These are phyloP conservation scores for Crematogaster levior DNA, from an alignment of 2,888 invertebrate species.

Conservation along the genomic window DNA sequence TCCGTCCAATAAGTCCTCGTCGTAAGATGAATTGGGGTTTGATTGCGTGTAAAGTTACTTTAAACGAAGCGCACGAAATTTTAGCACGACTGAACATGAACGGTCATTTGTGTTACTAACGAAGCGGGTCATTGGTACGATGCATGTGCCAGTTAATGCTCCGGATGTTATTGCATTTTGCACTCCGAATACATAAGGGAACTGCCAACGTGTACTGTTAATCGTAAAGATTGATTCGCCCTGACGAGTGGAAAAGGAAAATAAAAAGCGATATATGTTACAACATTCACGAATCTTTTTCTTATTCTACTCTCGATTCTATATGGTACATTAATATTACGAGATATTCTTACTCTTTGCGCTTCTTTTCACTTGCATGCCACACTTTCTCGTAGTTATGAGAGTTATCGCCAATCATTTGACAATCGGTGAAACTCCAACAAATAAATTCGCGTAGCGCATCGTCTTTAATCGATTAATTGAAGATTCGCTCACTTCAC, in stretches of 20 bases:
- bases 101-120: conserved; percentile 31
- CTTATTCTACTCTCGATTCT: background rate
- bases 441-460: background rate
- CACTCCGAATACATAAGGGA: conserved; percentile 3
- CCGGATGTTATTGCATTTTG: conserved; percentile 28
- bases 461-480: conserved; percentile 37
- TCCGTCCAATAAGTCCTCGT: conserved; percentile 48
- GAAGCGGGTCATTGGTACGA: conserved; percentile 46
- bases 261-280: background rate
- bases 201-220: conserved; percentile 14
- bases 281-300: background rate
- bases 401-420: background rate
- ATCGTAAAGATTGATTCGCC: conserved; percentile 9
- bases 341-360: conserved; percentile 1
- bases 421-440: conserved; percentile 3
- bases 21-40: conserved; percentile 49
- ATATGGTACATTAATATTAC: conserved; percentile 9
- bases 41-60: conserved; percentile 48
- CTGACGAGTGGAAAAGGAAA: background rate
- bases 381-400: background rate
- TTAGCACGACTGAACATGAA: conserved; percentile 29
- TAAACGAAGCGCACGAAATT: conserved; percentile 45
- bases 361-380: background rate
- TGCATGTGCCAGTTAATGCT: conserved; percentile 33
- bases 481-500: conserved; percentile 13